A percentile compares a stretch with the other conserved stretches of the same genome.
Evolutionary conservation across 2,888 invertebrate genomes (phyloP).

Genomic region (Drosophila anomalata): DNA sequence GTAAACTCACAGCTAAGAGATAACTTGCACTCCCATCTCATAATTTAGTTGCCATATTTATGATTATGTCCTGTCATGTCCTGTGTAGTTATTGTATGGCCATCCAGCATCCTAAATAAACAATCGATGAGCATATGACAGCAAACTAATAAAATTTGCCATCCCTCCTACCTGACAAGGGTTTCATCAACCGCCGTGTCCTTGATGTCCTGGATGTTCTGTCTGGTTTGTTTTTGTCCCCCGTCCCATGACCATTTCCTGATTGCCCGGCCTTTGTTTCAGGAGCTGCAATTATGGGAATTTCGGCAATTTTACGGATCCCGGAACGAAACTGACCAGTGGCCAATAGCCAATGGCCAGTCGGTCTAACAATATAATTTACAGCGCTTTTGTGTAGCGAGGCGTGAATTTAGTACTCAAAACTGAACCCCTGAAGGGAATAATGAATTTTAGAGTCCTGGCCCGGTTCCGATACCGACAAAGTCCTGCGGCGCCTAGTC

Average conservation of each 20-base stretch:
- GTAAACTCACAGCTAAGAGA: not conserved
- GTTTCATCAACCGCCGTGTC: constrained; percentile 18
- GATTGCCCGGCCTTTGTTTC: constrained; percentile 62
- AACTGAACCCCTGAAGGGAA: constrained; percentile 17
- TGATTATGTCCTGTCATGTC: constrained; percentile 66
- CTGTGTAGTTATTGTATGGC: constrained; percentile 29
- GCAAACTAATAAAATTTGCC: constrained; percentile 58
- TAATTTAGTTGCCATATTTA: constrained; percentile 77
- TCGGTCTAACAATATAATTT: constrained; percentile 69
- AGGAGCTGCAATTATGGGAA: constrained; percentile 62
- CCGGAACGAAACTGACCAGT: constrained; percentile 25
- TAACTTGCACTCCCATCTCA: constrained; percentile 43
- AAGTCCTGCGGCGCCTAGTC: constrained; percentile 33
- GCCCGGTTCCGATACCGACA: constrained; percentile 1
- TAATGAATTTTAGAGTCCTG: constrained; percentile 3
- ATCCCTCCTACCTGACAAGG: constrained; percentile 28
- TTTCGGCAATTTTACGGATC: constrained; percentile 36
- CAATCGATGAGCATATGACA: constrained; percentile 51
- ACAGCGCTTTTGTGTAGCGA: constrained; percentile 79
- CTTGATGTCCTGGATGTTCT: constrained; percentile 13
- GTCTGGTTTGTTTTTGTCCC: constrained; percentile 9
- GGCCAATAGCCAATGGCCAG: constrained; percentile 43
- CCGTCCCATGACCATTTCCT: constrained; percentile 4
- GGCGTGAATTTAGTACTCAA: constrained; percentile 69
- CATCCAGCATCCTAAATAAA: constrained; percentile 70